Evolutionary conservation across 2,888 invertebrate species (phyloP), one percentile per base, ranked within the genome.

Genomic region (Agrochola litura): DNA sequence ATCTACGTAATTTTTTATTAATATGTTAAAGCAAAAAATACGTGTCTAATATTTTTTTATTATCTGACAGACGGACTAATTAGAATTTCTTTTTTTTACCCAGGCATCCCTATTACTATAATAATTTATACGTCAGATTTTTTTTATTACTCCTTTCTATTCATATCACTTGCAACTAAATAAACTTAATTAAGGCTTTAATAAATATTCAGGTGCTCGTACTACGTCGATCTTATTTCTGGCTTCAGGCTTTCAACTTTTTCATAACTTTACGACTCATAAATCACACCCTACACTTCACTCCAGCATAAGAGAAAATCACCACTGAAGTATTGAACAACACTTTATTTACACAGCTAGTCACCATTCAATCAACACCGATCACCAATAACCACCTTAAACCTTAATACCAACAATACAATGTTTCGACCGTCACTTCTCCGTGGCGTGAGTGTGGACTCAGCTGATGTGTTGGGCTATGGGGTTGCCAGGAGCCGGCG

Each of bases 401-500:
- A 37, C 37, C 16, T 37, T 73, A 49, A 72, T 77, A 79, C 68
- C 63, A 49, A 61, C 64, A 58, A 68, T 63, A 77, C 71, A 85
- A 96, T 96, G 96, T 95, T 96, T 71, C 96, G 96, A 9, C 96
- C 96, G 74, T 91, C 94, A 75, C 87, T 96, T 25, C 83, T 94
- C 72, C 96, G 96, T 74, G 95, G 95, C 61, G 77, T 92, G 88
- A 95, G 95, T 86, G 73, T 92, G 76, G 96, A 96, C 84, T 91
- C 93, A 60, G 92, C 95, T 93, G 95, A 95, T 87, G 84, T 92
- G 77, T 91, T 93, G 80, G 92, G 88, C 88, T 94, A 94, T 94
- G 95, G 92, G 81, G 85, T 96, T 92, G 91, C 91, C 94, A 96
- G 96, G 94, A 96, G 96, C 84, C 96, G 96, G 8, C 94, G 96